A percentile compares a stretch with the other conserved stretches of the same genome.
Evolutionary conservation across 37 sponge, comb jelly and placozoan species (phyloP).

Genomic region (Cladorhizidae sp.): DNA sequence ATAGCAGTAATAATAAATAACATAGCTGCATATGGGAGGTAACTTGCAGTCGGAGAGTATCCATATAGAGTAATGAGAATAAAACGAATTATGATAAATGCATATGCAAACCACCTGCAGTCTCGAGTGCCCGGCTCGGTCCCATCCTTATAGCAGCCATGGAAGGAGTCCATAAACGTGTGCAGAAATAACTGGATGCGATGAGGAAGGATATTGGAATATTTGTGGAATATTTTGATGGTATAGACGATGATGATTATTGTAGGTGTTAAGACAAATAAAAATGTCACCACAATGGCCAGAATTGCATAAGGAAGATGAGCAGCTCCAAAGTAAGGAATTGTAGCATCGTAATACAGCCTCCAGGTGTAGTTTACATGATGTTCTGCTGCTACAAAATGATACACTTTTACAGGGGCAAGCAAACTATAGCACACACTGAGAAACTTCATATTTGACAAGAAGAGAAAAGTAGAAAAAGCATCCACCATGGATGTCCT

Average conservation of each 20-base stretch:
- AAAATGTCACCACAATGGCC: not conserved
- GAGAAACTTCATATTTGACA: too few relatives aligned
- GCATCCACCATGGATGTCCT: not conserved
- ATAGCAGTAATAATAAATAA: too few relatives aligned
- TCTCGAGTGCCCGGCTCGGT: conserved; percentile 32
- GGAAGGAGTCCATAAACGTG: conserved; percentile 43
- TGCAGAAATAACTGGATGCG: not conserved
- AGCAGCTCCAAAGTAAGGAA: not conserved
- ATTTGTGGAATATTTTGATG: not conserved
- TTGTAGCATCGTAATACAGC: not conserved
- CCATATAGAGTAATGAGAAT: conserved; percentile 6
- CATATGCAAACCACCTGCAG: conserved; percentile 57
- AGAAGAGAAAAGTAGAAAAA: too few relatives aligned
- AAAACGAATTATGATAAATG: conserved; percentile 43
- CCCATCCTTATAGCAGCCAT: conserved; percentile 70
- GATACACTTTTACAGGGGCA: not conserved
- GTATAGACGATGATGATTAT: not conserved
- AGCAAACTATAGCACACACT: not conserved
- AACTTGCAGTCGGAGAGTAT: too few relatives aligned
- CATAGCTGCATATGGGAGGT: too few relatives aligned
- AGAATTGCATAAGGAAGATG: not conserved
- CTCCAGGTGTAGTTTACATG: not conserved
- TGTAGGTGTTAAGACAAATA: not conserved
- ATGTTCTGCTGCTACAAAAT: not conserved
- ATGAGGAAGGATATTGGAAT: not conserved